These are phyloP conservation scores for Notodonta ziczac DNA, from an alignment of 2,888 invertebrate genomes.

Conservation along the genomic window DNA sequence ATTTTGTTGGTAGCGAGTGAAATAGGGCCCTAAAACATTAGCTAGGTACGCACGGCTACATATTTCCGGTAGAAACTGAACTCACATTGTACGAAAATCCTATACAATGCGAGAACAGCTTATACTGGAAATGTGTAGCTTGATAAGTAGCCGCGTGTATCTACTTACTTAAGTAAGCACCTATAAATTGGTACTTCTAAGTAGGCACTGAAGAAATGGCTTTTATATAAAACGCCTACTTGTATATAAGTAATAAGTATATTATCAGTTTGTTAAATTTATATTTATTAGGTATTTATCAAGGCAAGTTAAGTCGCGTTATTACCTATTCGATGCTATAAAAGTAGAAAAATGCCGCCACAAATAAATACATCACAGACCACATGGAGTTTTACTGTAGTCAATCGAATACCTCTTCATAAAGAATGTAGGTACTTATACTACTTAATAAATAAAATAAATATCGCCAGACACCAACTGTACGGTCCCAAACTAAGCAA, in stretches of 20 bases:
- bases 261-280: conserved; percentile 37
- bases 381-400: conserved; percentile 3
- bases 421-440: too few species aligned
- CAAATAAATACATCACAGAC: conserved; percentile 44
- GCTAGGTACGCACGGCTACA: too few species aligned
- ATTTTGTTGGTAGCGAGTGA: too few species aligned
- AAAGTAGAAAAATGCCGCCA: conserved; percentile 37
- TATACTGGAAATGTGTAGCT: too few species aligned
- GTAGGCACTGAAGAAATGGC: conserved; percentile 16
- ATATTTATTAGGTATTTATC: conserved; percentile 24
- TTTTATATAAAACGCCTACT: neutral
- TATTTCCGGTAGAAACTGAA: too few species aligned
- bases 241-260: conserved; percentile 10
- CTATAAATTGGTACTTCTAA: conserved; percentile 19
- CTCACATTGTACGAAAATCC: too few species aligned
- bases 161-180: conserved; percentile 11
- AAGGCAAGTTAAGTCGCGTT: conserved; percentile 30
- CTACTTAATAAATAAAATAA: too few species aligned
- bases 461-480: too few species aligned
- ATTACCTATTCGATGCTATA: conserved; percentile 25
- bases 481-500: too few species aligned
- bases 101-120: too few species aligned
- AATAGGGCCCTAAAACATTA: too few species aligned
- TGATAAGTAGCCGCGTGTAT: neutral
- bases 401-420: too few species aligned